Evolutionary conservation across 2,113 vertebrate genomes (phyloP).

Genomic region (Solea senegalensis): DNA sequence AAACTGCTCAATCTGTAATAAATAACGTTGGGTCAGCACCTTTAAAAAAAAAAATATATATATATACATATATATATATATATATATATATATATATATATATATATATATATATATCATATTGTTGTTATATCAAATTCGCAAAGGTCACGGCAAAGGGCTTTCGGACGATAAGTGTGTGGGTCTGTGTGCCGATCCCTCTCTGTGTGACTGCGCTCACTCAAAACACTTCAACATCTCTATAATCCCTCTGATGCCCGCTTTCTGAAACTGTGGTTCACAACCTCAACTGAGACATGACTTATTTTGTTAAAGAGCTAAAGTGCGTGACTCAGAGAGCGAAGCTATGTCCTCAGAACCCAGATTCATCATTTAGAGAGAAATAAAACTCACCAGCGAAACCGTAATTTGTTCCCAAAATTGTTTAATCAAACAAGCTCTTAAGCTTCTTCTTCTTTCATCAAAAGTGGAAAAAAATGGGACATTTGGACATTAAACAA

Average conservation of each 20-base stretch:
- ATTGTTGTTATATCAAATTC: not conserved
- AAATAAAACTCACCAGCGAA: too few relatives aligned
- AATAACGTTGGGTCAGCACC: too few relatives aligned
- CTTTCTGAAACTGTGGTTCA: constrained; percentile 33
- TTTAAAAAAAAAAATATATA: too few relatives aligned
- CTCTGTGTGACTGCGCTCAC: constrained; percentile 16
- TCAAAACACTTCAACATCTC: constrained; percentile 33
- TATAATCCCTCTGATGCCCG: constrained; percentile 41
- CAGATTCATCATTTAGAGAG: not conserved
- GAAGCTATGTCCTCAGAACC: constrained; percentile 1
- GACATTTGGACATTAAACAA: too few relatives aligned
- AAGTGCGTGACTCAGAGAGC: not conserved
- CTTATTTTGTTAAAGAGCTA: constrained; percentile 9
- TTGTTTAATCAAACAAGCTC: too few relatives aligned
- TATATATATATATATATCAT: too few relatives aligned
- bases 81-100: too few relatives aligned
- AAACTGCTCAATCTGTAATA: too few relatives aligned
- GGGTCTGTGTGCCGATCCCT: constrained; percentile 28
- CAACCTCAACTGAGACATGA: constrained; percentile 13
- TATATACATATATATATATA: too few relatives aligned
- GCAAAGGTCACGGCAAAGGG: constrained; percentile 19
- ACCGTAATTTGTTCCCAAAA: too few relatives aligned
- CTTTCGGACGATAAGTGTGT: constrained; percentile 5
- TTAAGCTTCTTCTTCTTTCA: too few relatives aligned
- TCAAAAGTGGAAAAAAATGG: too few relatives aligned